Base-by-base conservation (phyloP, 30 jellyfish, hydroid and myxozoan species). In the Turritopsis rubra region DNA sequence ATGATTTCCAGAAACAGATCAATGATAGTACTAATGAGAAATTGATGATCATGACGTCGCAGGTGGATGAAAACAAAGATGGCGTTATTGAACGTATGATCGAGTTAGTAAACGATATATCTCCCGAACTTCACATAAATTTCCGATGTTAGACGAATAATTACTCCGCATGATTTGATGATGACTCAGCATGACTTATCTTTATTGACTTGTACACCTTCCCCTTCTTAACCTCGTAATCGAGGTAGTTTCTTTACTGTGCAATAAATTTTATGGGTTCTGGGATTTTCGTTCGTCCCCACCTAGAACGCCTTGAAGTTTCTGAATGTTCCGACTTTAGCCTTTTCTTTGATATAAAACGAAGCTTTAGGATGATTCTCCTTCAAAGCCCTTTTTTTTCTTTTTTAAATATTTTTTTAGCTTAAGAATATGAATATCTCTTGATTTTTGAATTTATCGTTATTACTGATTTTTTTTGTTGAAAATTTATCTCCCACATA, bases 61-160 rank as follows among this genome's bases (percentile, higher is more conserved):
- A 84, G 86, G 92, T 88, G 52, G 83, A 82, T 17, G 52, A 30
- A 16, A 82, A 85, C 89, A 87, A 93, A 73, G 89, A 75, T 66
- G 96, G 83, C n/a, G 96, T 93, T 52, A 89, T 93, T 8, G 84
- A 86, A 23, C 83, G 99, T n/a, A 79, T 93, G 79, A 54, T 93
- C 21, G 88, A 83, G 52, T 79, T 93, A 52, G 99, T 93, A 5
- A 88, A 93, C 53, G 99, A 93, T 75, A 93, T 93, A 53, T 76
- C 93, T 53, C 99, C 99, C 25, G 96, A 93, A 82, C 85, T 93
- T 23, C 99, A 93, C 72, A 88, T 82, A 81, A 93, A 93, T 74
- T 93, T 85, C 84, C 81, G 96, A 31, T 23, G 41, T 52, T 82
- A 82, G 60, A 41, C 60, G 13, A 41, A 30, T 25, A n/a, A 13